Base-by-base conservation (phyloP, 2,113 vertebrate genomes). In the Lepidothrix coronata region DNA sequence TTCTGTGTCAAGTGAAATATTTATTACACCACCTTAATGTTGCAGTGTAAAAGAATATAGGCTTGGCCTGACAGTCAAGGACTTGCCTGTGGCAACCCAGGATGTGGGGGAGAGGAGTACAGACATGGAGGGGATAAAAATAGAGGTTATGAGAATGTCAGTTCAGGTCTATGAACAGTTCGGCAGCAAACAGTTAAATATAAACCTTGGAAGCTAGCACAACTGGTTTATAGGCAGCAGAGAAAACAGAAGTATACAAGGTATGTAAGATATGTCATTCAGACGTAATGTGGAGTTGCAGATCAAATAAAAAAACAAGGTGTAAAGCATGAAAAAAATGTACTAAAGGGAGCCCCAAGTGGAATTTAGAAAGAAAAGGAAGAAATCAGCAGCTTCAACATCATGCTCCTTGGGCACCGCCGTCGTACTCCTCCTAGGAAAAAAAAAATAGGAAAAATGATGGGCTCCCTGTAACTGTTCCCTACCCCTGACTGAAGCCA, bases 291-390 rank as follows among this genome's bases (percentile, higher is more conserved):
- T 48, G 33, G 33, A 79, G 24, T 35, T 91, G 46, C 49, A 61
- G 41, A 65, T 12, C 9, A 55, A 65, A 70, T 41, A 5, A 71
- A 81, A 88, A 7, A 71, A n/a, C 4, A 33, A 75, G 30, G 6
- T 83, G 9, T 59, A 31, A 79, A 83, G 12, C 27, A 44, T 39
- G 16, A 68, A 72, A 43, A 72, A 88, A 65, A 35, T 20, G 19
- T 35, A 57, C 4, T 14, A 46, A 67, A 71, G 74, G 41, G 33
- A 63, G 9, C 13, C 14, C 13, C 0, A 2, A 27, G 16, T 1
- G 2, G 12, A 35, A n/a, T 24, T 67, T 30, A 43, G 61, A 86
- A 93, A 63, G 28, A 61, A 39, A 67, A 51, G 25, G 22, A 88
- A 76, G 35, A 70, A 94, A 86, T 21, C 9, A 16, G 19, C 21